Conservation (phyloP, 2,888 invertebrate species). For the Diaprepes abbreviatus region DNA sequence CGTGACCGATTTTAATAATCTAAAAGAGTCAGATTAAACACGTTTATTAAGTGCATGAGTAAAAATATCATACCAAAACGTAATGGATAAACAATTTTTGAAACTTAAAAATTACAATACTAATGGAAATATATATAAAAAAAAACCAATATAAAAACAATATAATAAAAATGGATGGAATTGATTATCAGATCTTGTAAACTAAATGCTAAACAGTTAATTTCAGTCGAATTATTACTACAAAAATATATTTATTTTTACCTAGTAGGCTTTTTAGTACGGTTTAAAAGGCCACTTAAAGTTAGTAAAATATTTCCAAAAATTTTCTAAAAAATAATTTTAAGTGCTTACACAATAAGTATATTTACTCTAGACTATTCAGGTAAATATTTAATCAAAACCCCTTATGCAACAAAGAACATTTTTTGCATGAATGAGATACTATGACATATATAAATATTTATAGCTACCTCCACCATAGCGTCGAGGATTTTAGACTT, state of each 20-base stretch:
- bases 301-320: background rate
- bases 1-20: no score
- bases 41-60: slow-evolving; percentile 15
- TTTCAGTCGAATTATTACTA: slow-evolving; percentile 11
- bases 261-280: background rate
- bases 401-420: no score
- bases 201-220: slow-evolving; percentile 13
- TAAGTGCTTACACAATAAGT: background rate
- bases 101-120: background rate
- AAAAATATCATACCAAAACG: background rate
- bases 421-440: no score
- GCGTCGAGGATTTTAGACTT: no score
- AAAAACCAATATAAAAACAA: slow-evolving; percentile 2
- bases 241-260: slow-evolving; percentile 13
- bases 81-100: slow-evolving; percentile 6
- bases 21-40: background rate
- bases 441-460: no score
- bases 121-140: background rate
- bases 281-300: slow-evolving; percentile 10
- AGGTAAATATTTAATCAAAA: no score
- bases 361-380: no score
- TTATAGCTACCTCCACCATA: no score
- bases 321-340: background rate
- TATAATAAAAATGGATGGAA: slow-evolving; percentile 18
- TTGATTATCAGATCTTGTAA: slow-evolving; percentile 13